Evolutionary conservation across 2,888 invertebrate genomes (phyloP), one percentile per base, ranked within the genome.

Genomic region (Cyclophora albipunctata): DNA sequence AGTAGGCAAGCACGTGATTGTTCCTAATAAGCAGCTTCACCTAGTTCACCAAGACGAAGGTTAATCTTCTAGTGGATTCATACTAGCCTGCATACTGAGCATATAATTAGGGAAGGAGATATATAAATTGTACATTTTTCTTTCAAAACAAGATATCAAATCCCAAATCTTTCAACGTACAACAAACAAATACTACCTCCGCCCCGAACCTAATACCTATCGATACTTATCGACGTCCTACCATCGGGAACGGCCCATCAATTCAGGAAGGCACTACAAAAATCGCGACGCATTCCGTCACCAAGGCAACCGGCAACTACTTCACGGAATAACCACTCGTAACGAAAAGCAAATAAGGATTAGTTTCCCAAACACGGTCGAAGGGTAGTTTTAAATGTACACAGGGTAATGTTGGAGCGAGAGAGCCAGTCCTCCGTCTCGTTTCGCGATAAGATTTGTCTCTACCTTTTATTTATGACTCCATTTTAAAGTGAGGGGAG

Each of bases 381-480:
- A 20, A 20, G 20, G 20, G 20, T 20, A 20, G 20, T 20, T 20
- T 20, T 20, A 20, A 20, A 20, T 20, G 20, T 20, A 20, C 20
- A 20, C 20, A 35, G 53, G 54, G 49, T 41, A 40, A 7, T 49
- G 53, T 60, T 57, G 40, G 45, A 73, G 73, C 44, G 45, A 73
- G 73, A 68, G 70, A 77, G 72, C 69, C 83, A 49, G 53, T 54
- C 52, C 5, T 37, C 37, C 5, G 37, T 37, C 37, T 37, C 37
- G 53, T 54, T 53, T 49, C 48, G 45, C 82, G 87, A 87, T 86
- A 87, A 85, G 84, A 84, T 74, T 37, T 59, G 70, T 71, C 72
- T 76, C 82, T 79, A 81, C 83, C 78, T 81, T 84, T 84, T 85
- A 86, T 87, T 86, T 87, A 87, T 83, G 81, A 78, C 83, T 84